Percentiles rank a stretch among this genome's conserved stretches.
Conservation (phyloP, 1,140 invertebrate species). For the Planococcus citri region DNA sequence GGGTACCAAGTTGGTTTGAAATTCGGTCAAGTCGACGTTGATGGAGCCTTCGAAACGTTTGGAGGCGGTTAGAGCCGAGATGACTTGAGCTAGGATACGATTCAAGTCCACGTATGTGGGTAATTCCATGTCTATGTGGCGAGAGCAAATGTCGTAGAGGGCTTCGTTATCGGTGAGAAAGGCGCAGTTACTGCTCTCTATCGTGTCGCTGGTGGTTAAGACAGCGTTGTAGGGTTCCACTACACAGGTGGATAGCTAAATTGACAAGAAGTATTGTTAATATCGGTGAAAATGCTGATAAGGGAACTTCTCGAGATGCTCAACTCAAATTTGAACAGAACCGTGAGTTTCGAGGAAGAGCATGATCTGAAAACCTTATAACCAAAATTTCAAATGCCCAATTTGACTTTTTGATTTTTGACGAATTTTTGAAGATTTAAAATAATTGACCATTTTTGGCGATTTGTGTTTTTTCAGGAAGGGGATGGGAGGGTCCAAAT, state of each 20-base stretch:
- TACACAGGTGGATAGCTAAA: slow-evolving; percentile 26
- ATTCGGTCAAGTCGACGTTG: slow-evolving; percentile 50
- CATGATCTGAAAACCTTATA: too few species aligned
- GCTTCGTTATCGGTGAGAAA: slow-evolving; percentile 50
- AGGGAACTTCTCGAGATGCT: too few species aligned
- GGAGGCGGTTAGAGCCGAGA: slow-evolving; percentile 40
- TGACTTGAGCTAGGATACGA: slow-evolving; percentile 32
- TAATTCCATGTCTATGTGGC: slow-evolving; percentile 43
- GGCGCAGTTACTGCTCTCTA: slow-evolving; percentile 49
- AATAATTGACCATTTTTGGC: too few species aligned
- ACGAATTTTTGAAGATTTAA: too few species aligned
- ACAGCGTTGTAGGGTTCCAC: slow-evolving; percentile 56
- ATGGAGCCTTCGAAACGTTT: slow-evolving; percentile 48
- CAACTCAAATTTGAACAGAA: too few species aligned
- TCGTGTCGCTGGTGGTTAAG: slow-evolving; percentile 48
- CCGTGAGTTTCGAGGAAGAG: too few species aligned
- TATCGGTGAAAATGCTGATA: too few species aligned
- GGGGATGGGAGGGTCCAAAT: too few species aligned
- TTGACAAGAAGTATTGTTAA: not conserved
- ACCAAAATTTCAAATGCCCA: too few species aligned
- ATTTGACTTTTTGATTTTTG: too few species aligned
- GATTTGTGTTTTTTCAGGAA: too few species aligned
- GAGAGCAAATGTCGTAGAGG: slow-evolving; percentile 51
- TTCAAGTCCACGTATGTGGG: slow-evolving; percentile 43
- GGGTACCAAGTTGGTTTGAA: slow-evolving; percentile 53